phyloP scores from a whole-genome alignment of 2,888 invertebrate species.

The Melanophora roralis region DNA sequence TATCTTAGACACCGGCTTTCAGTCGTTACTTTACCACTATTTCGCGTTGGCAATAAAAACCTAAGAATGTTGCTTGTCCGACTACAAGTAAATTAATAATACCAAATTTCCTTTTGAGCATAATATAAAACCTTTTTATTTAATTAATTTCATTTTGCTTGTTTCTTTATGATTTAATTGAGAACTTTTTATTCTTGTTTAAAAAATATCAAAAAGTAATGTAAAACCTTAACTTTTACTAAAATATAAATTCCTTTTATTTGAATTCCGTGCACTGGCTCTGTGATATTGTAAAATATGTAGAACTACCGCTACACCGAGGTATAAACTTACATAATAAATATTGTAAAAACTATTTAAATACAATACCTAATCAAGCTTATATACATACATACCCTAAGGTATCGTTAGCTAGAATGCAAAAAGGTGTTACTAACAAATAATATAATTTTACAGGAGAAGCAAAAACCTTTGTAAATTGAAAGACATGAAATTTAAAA shows the following conservation, averaged over 20 bases:
- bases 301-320: conserved; percentile 77
- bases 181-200: conserved; percentile 18
- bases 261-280: conserved; percentile 68
- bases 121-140: background rate
- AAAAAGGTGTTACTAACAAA: too few relatives aligned
- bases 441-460: too few relatives aligned
- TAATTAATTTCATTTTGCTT: background rate
- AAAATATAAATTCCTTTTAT: conserved; percentile 64
- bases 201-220: conserved; percentile 24
- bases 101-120: background rate
- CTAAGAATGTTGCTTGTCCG: too few relatives aligned
- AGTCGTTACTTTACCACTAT: too few relatives aligned
- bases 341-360: conserved; percentile 51
- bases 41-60: too few relatives aligned
- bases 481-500: too few relatives aligned
- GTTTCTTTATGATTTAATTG: conserved; percentile 1
- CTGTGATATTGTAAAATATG: conserved; percentile 67
- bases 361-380: conserved; percentile 12
- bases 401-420: too few relatives aligned
- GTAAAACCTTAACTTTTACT: conserved; percentile 62
- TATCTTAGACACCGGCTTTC: too few relatives aligned
- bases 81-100: too few relatives aligned
- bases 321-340: conserved; percentile 67
- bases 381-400: too few relatives aligned
- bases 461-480: too few relatives aligned